These are phyloP conservation scores for Camponotus vicinus DNA, from an alignment of 1,140 invertebrate genomes.

Conservation along the genomic window DNA sequence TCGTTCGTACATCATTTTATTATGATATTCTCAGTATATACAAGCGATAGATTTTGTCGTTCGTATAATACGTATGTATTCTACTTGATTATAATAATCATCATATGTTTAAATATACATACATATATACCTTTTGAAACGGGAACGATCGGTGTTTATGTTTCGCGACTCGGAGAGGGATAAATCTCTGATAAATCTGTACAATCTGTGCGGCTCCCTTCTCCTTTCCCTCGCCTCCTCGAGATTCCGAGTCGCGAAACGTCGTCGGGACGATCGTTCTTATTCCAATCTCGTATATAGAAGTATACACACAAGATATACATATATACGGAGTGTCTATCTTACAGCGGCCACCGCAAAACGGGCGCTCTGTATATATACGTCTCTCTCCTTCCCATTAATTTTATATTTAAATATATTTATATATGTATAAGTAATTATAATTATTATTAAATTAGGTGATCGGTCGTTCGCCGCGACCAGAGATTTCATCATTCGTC, in stretches of 20 bases:
- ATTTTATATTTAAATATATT: conserved; percentile 63
- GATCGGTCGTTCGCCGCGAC: conserved; percentile 61
- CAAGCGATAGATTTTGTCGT: conserved; percentile 81
- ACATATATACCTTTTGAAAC: conserved; percentile 63
- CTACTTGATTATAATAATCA: conserved; percentile 76
- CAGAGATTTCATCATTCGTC: conserved; percentile 29
- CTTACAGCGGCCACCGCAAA: conserved; percentile 50
- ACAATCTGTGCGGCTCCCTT: neutral
- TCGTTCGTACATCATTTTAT: conserved; percentile 82
- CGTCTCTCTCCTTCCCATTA: conserved; percentile 42
- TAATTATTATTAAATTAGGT: conserved; percentile 65
- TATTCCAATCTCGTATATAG: conserved; percentile 57
- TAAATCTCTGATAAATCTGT: conserved; percentile 52
- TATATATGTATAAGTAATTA: conserved; percentile 70
- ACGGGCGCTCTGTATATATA: conserved; percentile 44
- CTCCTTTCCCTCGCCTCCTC: neutral
- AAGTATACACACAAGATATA: conserved; percentile 49
- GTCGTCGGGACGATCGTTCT: conserved; percentile 28
- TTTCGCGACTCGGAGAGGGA: conserved; percentile 43
- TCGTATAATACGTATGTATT: conserved; percentile 79
- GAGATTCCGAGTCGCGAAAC: conserved; percentile 33
- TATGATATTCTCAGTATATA: conserved; percentile 82
- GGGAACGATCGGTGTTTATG: conserved; percentile 33
- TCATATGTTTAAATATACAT: conserved; percentile 74
- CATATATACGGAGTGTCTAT: conserved; percentile 41